Conservation (phyloP, 2,888 invertebrate genomes). For the Osedax frankpressi region DNA sequence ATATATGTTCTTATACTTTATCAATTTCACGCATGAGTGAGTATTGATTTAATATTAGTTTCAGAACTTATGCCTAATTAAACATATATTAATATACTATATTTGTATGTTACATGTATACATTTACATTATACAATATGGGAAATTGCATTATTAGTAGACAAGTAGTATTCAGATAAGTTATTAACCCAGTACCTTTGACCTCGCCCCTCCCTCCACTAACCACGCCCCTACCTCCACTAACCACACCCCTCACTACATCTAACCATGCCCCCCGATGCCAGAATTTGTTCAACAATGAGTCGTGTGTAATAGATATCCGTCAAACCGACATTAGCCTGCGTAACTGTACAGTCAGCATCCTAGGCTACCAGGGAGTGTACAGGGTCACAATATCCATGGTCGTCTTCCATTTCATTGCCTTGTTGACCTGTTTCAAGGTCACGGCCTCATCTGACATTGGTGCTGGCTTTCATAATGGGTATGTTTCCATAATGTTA, state of each 20-base stretch:
- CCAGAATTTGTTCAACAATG: neutral
- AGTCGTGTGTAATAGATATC: neutral
- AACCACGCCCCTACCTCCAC: neutral
- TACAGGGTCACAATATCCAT: slow-evolving; percentile 46
- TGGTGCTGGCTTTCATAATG: slow-evolving; percentile 48
- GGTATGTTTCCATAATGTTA: slow-evolving; percentile 39
- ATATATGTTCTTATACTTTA: too few relatives aligned
- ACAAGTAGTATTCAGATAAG: too few relatives aligned
- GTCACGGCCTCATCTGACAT: slow-evolving; percentile 44
- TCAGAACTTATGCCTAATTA: too few relatives aligned
- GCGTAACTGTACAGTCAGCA: neutral
- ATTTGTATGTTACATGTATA: too few relatives aligned
- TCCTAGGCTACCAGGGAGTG: slow-evolving; percentile 46
- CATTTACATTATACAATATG: too few relatives aligned
- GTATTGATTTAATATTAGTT: too few relatives aligned
- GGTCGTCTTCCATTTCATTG: slow-evolving; percentile 42
- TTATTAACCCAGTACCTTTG: too few relatives aligned
- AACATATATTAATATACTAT: too few relatives aligned
- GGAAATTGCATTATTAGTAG: too few relatives aligned
- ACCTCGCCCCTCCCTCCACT: neutral
- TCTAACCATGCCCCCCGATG: neutral
- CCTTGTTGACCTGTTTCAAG: slow-evolving; percentile 41
- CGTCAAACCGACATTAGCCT: neutral
- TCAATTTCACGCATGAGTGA: too few relatives aligned
- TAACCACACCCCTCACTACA: neutral